Percentiles rank a stretch among this genome's conserved stretches.
Conservation (phyloP, 2,797 vertebrate species). For the Phrynocephalus forsythii region DNA sequence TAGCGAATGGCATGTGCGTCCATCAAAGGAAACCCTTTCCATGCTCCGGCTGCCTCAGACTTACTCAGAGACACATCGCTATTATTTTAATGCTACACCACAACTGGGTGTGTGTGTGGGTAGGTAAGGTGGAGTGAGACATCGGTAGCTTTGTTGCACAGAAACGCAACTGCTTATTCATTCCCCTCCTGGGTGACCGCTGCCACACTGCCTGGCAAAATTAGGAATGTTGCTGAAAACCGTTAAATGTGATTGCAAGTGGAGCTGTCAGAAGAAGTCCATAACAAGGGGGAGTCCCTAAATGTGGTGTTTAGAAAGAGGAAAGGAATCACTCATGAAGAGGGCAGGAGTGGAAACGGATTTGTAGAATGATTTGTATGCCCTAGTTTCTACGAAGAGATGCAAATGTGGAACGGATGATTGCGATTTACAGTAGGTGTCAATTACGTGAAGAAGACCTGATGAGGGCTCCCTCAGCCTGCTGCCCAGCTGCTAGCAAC, state of each 20-base stretch:
- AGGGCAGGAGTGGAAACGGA: not conserved
- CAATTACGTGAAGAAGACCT: not conserved
- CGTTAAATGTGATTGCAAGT: not conserved
- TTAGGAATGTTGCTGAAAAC: not conserved
- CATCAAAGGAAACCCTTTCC: not conserved
- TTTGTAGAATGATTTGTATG: not conserved
- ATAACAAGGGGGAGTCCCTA: not conserved
- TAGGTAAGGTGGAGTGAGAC: not conserved
- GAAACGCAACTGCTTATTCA: too few relatives aligned
- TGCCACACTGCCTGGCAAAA: too few relatives aligned
- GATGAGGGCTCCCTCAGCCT: not conserved
- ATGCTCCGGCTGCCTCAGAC: not conserved
- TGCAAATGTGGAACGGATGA: not conserved
- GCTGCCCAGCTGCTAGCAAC: too few relatives aligned
- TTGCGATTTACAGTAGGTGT: not conserved
- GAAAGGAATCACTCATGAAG: not conserved
- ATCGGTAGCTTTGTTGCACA: too few relatives aligned
- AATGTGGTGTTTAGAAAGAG: not conserved
- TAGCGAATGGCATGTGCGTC: not conserved
- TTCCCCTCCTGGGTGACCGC: too few relatives aligned
- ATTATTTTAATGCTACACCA: not conserved
- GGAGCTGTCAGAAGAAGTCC: not conserved
- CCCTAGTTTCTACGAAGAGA: not conserved
- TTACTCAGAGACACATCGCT: not conserved
- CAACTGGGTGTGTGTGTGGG: not conserved